These are phyloP conservation scores for Climacteris rufus DNA, from an alignment of 2,113 vertebrate species.

Conservation along the genomic window DNA sequence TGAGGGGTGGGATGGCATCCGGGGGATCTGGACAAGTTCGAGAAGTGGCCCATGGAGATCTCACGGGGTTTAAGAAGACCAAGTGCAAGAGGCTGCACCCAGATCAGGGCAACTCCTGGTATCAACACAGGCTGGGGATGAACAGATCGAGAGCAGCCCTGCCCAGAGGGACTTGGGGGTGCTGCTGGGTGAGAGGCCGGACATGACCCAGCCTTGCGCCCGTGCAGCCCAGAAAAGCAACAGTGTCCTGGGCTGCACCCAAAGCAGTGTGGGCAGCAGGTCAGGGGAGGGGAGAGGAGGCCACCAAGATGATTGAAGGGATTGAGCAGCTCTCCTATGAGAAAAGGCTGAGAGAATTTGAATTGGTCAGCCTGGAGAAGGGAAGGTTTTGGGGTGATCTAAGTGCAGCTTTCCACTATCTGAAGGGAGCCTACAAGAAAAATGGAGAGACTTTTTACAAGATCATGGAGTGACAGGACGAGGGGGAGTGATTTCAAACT, in stretches of 20 bases:
- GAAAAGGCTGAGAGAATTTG: neutral
- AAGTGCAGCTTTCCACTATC: neutral
- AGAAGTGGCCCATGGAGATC: neutral
- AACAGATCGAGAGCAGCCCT: neutral
- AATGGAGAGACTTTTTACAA: neutral
- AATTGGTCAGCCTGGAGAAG: neutral
- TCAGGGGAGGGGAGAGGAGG: neutral
- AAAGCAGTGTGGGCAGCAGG: neutral
- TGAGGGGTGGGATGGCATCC: neutral
- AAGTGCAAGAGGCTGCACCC: neutral
- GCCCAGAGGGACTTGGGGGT: neutral
- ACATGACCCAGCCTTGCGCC: neutral
- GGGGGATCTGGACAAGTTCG: neutral
- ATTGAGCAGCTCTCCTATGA: neutral
- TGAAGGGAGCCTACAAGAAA: neutral
- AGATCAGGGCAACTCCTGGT: neutral
- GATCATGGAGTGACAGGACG: neutral
- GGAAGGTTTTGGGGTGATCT: rapidly evolving
- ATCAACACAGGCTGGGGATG: neutral
- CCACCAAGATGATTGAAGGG: too few species aligned
- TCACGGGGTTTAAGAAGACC: neutral
- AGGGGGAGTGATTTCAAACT: neutral
- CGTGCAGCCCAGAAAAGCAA: neutral
- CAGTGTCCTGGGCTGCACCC: neutral
- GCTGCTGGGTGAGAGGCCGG: neutral